Evolutionary conservation across 2,888 invertebrate species (phyloP).

Genomic region (Chydorus sphaericus): DNA sequence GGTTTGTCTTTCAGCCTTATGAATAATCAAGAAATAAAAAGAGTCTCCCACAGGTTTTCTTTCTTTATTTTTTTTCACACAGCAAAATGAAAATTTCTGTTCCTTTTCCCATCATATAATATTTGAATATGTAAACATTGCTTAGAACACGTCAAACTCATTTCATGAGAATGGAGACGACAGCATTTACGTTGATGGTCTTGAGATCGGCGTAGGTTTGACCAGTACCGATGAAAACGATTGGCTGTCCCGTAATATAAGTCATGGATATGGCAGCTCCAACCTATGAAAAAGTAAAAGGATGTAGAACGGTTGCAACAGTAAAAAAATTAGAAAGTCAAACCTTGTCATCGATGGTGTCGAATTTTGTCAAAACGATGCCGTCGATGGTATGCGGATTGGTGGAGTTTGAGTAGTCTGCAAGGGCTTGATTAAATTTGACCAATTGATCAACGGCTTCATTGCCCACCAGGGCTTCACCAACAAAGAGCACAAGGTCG

Average conservation of each 20-base stretch:
- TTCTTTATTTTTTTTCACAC: not conserved
- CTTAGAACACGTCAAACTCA: slow-evolving; percentile 29
- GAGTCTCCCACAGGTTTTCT: not conserved
- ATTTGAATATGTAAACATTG: not conserved
- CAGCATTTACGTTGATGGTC: slow-evolving; percentile 87
- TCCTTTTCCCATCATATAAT: not conserved
- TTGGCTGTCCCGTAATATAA: slow-evolving; percentile 98
- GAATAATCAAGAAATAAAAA: slow-evolving; percentile 3
- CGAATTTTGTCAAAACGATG: slow-evolving; percentile 97
- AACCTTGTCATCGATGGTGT: slow-evolving; percentile 97
- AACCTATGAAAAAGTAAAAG: slow-evolving; percentile 36
- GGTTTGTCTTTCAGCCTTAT: not conserved
- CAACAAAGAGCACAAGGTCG: slow-evolving; percentile 96
- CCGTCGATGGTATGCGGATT: slow-evolving; percentile 93
- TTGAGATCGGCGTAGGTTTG: slow-evolving; percentile 98
- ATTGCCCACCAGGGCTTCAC: slow-evolving; percentile 98
- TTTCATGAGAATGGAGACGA: slow-evolving; percentile 91
- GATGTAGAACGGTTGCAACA: not conserved
- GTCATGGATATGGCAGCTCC: slow-evolving; percentile 99
- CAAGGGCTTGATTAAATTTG: slow-evolving; percentile 95
- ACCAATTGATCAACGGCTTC: slow-evolving; percentile 98
- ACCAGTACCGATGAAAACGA: slow-evolving; percentile 96
- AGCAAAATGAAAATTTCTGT: not conserved
- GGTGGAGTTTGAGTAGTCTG: slow-evolving; percentile 65
- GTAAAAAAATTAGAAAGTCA: slow-evolving; percentile 16